Conservation (phyloP, 1,140 invertebrate genomes). For the Chlorops oryzae region DNA sequence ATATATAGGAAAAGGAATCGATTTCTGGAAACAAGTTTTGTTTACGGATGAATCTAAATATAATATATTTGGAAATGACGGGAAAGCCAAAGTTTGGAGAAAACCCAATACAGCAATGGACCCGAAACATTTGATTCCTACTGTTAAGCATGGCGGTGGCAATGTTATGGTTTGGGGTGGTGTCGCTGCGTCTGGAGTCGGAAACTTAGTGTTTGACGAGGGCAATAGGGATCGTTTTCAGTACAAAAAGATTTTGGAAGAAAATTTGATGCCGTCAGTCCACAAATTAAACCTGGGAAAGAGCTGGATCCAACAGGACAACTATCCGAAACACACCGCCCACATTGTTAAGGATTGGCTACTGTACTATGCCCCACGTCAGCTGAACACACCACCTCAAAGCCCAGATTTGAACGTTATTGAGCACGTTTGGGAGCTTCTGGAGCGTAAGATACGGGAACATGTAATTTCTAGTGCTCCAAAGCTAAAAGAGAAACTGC, state of each 20-base stretch:
- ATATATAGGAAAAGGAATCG: slow-evolving; percentile 6
- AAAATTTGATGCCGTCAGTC: slow-evolving; percentile 19
- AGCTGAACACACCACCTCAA: slow-evolving; percentile 31
- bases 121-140: slow-evolving; percentile 22
- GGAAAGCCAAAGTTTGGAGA: no score
- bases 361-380: slow-evolving; percentile 13
- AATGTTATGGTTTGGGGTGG: slow-evolving; percentile 39
- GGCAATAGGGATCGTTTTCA: slow-evolving; percentile 16
- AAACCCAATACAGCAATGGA: slow-evolving; percentile 14
- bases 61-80: no score
- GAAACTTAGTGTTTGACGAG: slow-evolving; percentile 24
- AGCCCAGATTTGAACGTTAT: slow-evolving; percentile 36
- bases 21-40: slow-evolving; percentile 19
- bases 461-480: slow-evolving; percentile 10
- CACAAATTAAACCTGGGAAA: slow-evolving; percentile 14
- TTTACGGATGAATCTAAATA: slow-evolving; percentile 31
- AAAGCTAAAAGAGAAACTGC: slow-evolving; percentile 6
- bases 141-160: slow-evolving; percentile 43
- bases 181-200: slow-evolving; percentile 27
- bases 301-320: slow-evolving; percentile 15
- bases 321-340: slow-evolving; percentile 31
- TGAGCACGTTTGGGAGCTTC: slow-evolving; percentile 30
- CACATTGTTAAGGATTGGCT: slow-evolving; percentile 26
- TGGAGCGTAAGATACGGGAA: slow-evolving; percentile 16
- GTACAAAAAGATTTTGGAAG: slow-evolving; percentile 20